phyloP scores from a whole-genome alignment of 2,113 vertebrate genomes.

The Pedetes capensis region DNA sequence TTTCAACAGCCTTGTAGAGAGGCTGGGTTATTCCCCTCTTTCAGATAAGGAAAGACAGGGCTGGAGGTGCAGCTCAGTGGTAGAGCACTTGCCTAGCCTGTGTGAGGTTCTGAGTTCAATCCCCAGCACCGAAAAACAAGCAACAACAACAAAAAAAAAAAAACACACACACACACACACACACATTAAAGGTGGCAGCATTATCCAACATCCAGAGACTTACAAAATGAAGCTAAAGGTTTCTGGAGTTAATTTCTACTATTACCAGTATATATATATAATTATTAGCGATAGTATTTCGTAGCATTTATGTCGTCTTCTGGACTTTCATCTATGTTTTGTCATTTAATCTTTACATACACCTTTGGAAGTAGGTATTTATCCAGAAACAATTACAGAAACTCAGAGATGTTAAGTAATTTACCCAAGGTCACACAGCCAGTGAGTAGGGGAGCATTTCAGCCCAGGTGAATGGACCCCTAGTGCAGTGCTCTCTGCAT shows the following conservation, averaged over 20 bases:
- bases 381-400: neutral
- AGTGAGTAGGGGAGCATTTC: neutral
- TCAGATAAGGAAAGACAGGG: neutral
- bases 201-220: neutral
- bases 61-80: neutral
- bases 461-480: neutral
- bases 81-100: neutral
- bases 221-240: neutral
- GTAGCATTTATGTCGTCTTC: neutral
- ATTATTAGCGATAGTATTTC: neutral
- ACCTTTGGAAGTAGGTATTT: neutral
- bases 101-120: neutral
- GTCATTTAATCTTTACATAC: neutral
- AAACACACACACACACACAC: too few species aligned
- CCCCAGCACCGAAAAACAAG: too few species aligned
- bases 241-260: neutral
- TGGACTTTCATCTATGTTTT: neutral
- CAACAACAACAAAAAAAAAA: too few species aligned
- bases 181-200: fast-evolving
- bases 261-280: neutral
- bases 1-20: too few species aligned
- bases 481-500: too few species aligned
- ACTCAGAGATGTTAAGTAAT: neutral
- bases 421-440: neutral
- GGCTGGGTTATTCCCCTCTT: neutral